These are phyloP conservation scores for Mastomys coucha DNA, from an alignment of 2,113 vertebrate species.

Conservation along the genomic window DNA sequence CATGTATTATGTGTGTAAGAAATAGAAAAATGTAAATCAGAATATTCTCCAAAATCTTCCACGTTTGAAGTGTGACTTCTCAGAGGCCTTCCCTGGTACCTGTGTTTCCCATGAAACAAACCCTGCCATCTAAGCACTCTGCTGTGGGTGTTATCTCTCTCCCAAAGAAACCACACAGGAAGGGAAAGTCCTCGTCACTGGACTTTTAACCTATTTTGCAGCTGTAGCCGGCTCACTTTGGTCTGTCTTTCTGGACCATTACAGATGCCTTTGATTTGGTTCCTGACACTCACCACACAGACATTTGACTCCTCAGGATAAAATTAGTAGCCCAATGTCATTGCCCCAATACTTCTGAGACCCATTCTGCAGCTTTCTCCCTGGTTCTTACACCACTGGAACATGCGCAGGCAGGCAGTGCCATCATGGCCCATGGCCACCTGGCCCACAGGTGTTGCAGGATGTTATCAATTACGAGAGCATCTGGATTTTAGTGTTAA, in stretches of 20 bases:
- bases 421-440: rapidly evolving
- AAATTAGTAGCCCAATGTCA: neutral
- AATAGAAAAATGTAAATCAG: neutral
- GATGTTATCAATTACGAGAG: neutral
- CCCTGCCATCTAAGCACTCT: too few species aligned
- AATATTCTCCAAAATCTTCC: neutral
- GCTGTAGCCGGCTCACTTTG: neutral
- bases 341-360: neutral
- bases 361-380: neutral
- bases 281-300: neutral
- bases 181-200: neutral
- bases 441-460: neutral
- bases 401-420: neutral
- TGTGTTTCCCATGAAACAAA: neutral
- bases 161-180: neutral
- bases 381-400: neutral
- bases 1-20: neutral
- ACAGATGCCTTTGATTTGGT: neutral
- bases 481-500: neutral
- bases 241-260: neutral
- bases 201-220: neutral
- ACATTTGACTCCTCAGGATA: neutral
- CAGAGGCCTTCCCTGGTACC: neutral
- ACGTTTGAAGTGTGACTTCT: neutral
- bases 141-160: neutral